Base-by-base conservation (phyloP, 2,888 invertebrate genomes). In the Hypolimnas misippus region DNA sequence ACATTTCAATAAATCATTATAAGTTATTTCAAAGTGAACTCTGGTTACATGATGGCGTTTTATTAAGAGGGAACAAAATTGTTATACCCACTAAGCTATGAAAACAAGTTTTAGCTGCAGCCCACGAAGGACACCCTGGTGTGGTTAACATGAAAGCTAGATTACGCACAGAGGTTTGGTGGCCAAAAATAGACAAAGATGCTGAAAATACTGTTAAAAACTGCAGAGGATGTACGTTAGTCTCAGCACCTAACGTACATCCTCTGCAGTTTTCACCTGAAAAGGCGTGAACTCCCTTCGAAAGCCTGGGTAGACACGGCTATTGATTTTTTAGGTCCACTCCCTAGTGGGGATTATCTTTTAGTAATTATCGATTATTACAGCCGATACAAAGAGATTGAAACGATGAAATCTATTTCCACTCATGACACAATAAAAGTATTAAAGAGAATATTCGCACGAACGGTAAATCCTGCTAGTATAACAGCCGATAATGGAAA, bases 91-190 rank as follows among this genome's bases (percentile, higher is more conserved):
- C 0, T 0, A 12, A 35, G 3, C 38, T 73, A 3, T 40, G 71
- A 0, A 44, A 58, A 6, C 1, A 16, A 5, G 72, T 73, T 0
- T 38, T 71, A 1, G 51, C 38, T 2, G 68, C 70, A 0, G 72
- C 71, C 0, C 82, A 62, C 44, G 74, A 78, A 49, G 77, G 79
- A 66, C 73, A 0, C n/a, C n/a, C n/a, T n/a, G n/a, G n/a, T n/a
- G n/a, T n/a, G n/a, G n/a, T n/a, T n/a, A n/a, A n/a, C n/a, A 82
- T 82, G 79, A 82, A 81, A 61, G 57, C 60, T 3, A 57, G 77
- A 25, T 55, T 81, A 5, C 57, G 81, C 6, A 70, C 75, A 0
- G 81, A 82, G 69, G 81, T 81, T 0, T 82, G 80, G 78, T 80
- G 80, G 78, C 77, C 77, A 5, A 71, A 70, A 51, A 71, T 71